Evolutionary conservation across 2,797 vertebrate genomes (phyloP).

Genomic region (Rallus crepitans): DNA sequence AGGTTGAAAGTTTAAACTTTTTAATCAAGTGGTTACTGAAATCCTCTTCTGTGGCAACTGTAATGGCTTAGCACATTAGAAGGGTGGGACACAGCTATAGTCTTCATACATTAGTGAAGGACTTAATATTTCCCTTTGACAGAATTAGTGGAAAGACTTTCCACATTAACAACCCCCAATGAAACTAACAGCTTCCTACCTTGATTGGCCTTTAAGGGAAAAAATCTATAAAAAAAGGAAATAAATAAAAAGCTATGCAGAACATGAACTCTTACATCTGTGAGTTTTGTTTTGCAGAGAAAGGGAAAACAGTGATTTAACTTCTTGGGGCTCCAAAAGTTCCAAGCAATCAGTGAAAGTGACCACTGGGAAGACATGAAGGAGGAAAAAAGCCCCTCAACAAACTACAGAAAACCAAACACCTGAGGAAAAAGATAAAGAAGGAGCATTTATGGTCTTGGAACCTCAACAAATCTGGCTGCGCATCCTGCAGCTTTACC

Average conservation of each 20-base stretch:
- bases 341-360: background rate
- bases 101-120: slow-evolving; percentile 45
- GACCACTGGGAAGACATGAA: background rate
- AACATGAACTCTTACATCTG: background rate
- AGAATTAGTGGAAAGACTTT: slow-evolving; percentile 50
- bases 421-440: background rate
- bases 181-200: slow-evolving; percentile 54
- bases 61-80: slow-evolving; percentile 14
- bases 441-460: background rate
- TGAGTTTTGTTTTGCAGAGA: background rate
- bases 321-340: background rate
- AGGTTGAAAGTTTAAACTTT: background rate
- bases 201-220: slow-evolving; percentile 22
- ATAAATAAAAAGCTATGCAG: background rate
- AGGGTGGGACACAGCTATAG: background rate
- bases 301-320: background rate
- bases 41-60: slow-evolving; percentile 1
- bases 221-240: slow-evolving; percentile 38
- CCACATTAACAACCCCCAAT: slow-evolving; percentile 9
- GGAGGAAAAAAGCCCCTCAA: background rate
- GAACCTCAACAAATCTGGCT: background rate
- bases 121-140: slow-evolving; percentile 22
- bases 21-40: slow-evolving; percentile 30
- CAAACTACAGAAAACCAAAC: too few relatives aligned
- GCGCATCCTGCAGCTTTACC: background rate